phyloP scores from a whole-genome alignment of 2,888 invertebrate genomes.

The Apodemia zela region DNA sequence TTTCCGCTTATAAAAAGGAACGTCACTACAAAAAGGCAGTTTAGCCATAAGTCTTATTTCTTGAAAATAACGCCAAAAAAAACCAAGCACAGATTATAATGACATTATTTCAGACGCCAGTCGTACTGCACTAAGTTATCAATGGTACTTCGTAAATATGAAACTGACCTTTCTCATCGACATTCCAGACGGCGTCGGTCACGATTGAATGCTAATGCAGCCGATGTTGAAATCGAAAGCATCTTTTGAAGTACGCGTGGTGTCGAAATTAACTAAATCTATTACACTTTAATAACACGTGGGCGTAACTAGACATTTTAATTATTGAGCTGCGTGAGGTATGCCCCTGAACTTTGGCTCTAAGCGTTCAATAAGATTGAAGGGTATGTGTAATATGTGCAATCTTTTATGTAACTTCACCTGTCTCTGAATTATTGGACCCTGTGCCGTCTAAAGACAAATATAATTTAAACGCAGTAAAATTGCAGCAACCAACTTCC shows the following conservation, averaged over 20 bases:
- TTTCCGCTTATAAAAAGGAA: too few relatives aligned
- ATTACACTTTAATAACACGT: conserved; percentile 12
- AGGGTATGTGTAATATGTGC: neutral
- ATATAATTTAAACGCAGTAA: too few relatives aligned
- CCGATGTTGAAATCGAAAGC: conserved; percentile 47
- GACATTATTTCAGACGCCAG: too few relatives aligned
- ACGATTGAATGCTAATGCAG: conserved; percentile 40
- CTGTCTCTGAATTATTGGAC: neutral
- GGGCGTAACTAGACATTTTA: conserved; percentile 9
- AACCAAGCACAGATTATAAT: too few relatives aligned
- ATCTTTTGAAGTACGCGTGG: conserved; percentile 34
- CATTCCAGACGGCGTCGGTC: conserved; percentile 40
- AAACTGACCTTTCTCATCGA: conserved; percentile 38
- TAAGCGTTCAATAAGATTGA: neutral
- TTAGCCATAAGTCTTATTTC: too few relatives aligned
- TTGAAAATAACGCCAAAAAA: too few relatives aligned
- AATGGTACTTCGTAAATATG: conserved; percentile 31
- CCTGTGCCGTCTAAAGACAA: neutral
- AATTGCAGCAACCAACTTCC: too few relatives aligned
- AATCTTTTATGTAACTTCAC: neutral
- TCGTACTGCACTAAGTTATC: neutral
- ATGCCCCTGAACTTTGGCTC: conserved; percentile 6
- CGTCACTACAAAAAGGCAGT: too few relatives aligned
- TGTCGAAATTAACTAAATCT: conserved; percentile 19
- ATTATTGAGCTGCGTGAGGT: neutral